Conservation (phyloP, 2,797 vertebrate genomes). For the Phoxinus dragarum region DNA sequence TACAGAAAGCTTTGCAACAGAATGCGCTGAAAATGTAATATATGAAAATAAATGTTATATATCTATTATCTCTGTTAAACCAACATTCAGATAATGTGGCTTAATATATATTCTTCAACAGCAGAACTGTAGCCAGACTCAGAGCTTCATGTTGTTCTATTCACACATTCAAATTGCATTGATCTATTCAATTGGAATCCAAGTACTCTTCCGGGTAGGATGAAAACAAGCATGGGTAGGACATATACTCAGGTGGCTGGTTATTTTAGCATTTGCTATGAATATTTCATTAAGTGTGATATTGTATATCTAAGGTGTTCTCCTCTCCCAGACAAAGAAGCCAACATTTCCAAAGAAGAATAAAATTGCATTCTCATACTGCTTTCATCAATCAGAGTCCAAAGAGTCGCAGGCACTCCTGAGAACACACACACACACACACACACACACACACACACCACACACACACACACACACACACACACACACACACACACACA, state of each 20-base stretch:
- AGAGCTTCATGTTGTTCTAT: neutral
- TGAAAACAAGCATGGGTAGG: slow-evolving; percentile 35
- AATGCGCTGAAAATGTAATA: neutral
- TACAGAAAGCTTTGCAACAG: neutral
- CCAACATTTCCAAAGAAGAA: slow-evolving; percentile 50
- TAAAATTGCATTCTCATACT: slow-evolving; percentile 60
- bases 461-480: slow-evolving; percentile 53
- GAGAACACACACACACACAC: slow-evolving; percentile 52
- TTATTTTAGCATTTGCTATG: slow-evolving; percentile 64
- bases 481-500: slow-evolving; percentile 53
- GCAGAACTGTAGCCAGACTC: neutral
- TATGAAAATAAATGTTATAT: no score
- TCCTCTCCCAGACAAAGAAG: slow-evolving; percentile 48
- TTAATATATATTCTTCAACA: slow-evolving; percentile 17
- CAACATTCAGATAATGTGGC: neutral
- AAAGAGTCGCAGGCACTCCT: slow-evolving; percentile 41
- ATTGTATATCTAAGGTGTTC: slow-evolving; percentile 58
- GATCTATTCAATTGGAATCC: slow-evolving; percentile 42
- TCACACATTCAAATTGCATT: slow-evolving; percentile 39
- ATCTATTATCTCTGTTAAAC: slow-evolving; percentile 2
- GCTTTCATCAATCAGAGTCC: slow-evolving; percentile 60
- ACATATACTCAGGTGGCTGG: slow-evolving; percentile 47
- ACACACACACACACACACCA: slow-evolving; percentile 41
- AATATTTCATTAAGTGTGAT: slow-evolving; percentile 67
- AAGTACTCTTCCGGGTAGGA: slow-evolving; percentile 31